Evolutionary conservation across 1,140 invertebrate species (phyloP).

Genomic region (Triops cancriformis): DNA sequence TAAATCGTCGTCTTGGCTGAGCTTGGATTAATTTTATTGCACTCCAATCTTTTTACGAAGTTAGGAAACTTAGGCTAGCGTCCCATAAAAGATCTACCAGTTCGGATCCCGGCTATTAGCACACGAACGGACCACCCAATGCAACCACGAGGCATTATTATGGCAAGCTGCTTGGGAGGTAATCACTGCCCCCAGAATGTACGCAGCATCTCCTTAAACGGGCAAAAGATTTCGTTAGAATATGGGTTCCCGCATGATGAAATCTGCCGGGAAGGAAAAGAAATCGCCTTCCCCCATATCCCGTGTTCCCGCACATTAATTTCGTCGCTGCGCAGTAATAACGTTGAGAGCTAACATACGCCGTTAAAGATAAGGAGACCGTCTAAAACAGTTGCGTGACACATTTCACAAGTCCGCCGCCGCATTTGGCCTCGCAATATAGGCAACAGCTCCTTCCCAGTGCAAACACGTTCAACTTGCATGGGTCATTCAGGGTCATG

Average conservation of each 20-base stretch:
- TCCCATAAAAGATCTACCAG: background rate
- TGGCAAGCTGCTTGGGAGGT: background rate
- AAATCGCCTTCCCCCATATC: background rate
- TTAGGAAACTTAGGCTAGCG: background rate
- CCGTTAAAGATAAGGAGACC: background rate
- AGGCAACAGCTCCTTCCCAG: background rate
- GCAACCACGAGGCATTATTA: background rate
- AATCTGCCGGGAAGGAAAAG: background rate
- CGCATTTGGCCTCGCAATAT: background rate
- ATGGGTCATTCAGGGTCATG: background rate
- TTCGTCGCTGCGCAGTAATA: slow-evolving; percentile 1
- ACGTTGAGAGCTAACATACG: background rate
- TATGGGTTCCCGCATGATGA: slow-evolving; percentile 12
- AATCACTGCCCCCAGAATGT: background rate
- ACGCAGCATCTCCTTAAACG: slow-evolving; percentile 7
- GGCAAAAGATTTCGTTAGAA: background rate
- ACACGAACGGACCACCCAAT: slow-evolving; percentile 9
- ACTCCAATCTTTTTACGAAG: background rate
- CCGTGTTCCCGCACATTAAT: background rate
- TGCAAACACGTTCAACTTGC: background rate
- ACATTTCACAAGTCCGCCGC: background rate
- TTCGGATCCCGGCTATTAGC: background rate
- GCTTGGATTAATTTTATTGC: no score
- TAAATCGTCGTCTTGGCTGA: no score
- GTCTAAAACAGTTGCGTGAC: background rate